These are phyloP conservation scores for Rousettus madagascariensis DNA, from an alignment of 2,797 vertebrate genomes.

Conservation along the genomic window DNA sequence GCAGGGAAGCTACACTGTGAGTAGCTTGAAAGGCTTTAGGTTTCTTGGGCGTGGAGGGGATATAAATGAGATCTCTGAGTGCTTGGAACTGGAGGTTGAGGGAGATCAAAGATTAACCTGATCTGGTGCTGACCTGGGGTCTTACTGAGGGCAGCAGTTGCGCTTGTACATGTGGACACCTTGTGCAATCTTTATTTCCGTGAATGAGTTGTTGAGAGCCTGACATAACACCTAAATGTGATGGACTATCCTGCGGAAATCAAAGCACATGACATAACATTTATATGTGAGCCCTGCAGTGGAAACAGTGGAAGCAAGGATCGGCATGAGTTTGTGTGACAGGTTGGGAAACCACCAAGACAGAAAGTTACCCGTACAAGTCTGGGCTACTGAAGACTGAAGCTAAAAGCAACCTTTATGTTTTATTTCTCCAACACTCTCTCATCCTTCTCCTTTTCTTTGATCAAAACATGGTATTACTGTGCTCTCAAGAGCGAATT, in stretches of 20 bases:
- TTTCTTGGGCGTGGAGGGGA: not conserved
- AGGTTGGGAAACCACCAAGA: slow-evolving; percentile 13
- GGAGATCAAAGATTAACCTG: not conserved
- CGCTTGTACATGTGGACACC: not conserved
- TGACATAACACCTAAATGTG: not conserved
- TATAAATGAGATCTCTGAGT: not conserved
- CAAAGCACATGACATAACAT: not conserved
- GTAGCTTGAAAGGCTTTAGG: not conserved
- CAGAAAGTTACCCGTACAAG: not conserved
- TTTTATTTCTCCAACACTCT: not conserved
- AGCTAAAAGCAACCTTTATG: not conserved
- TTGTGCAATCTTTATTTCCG: not conserved
- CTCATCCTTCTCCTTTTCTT: slow-evolving; percentile 19
- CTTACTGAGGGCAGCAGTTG: not conserved
- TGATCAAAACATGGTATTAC: slow-evolving; percentile 49
- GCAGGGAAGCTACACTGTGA: not conserved
- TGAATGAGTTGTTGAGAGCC: not conserved
- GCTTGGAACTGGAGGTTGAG: not conserved
- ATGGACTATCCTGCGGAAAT: not conserved
- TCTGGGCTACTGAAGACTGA: not conserved
- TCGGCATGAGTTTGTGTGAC: not conserved
- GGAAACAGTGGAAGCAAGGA: not conserved
- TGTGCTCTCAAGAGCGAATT: slow-evolving; percentile 56
- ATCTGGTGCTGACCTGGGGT: not conserved
- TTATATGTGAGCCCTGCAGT: not conserved